Percentiles rank a stretch among this genome's conserved stretches.
Conservation (phyloP, 2,797 vertebrate species). For the Coregonus sp. region DNA sequence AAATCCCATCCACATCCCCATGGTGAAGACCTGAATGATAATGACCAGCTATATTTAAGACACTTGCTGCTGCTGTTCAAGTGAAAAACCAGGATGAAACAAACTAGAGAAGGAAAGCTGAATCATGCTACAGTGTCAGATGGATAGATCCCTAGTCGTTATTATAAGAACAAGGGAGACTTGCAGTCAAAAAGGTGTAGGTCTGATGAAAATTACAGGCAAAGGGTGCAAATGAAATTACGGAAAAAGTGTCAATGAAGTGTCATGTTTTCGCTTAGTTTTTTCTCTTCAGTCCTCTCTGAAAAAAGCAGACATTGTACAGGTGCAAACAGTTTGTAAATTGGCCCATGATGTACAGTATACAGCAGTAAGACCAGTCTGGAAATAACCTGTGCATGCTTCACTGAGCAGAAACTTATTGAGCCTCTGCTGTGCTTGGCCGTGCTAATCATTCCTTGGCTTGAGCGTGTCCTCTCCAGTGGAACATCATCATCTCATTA, state of each 20-base stretch:
- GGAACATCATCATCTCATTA: conserved; percentile 45
- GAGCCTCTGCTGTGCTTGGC: conserved; percentile 22
- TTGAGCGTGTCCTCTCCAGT: conserved; percentile 41
- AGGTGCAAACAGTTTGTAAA: background rate
- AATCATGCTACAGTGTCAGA: background rate
- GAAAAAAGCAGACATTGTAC: background rate
- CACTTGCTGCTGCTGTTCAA: conserved; percentile 35
- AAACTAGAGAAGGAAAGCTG: background rate
- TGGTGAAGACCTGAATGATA: conserved; percentile 61
- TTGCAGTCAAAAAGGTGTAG: conserved; percentile 4
- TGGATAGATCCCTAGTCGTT: background rate
- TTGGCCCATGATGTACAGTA: too few relatives aligned
- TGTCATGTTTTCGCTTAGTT: background rate
- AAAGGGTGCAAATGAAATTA: background rate
- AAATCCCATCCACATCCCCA: conserved; percentile 64
- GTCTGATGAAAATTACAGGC: too few relatives aligned
- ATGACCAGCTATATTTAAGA: conserved; percentile 51
- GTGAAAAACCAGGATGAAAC: background rate
- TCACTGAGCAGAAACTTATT: background rate
- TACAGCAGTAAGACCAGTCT: background rate
- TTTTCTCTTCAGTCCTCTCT: background rate
- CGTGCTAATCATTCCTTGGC: conserved; percentile 51
- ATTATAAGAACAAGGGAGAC: background rate
- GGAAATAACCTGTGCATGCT: background rate
- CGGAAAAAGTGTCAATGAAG: background rate